Conservation (phyloP, 2,797 vertebrate species). For the Enteromius treurensis region DNA sequence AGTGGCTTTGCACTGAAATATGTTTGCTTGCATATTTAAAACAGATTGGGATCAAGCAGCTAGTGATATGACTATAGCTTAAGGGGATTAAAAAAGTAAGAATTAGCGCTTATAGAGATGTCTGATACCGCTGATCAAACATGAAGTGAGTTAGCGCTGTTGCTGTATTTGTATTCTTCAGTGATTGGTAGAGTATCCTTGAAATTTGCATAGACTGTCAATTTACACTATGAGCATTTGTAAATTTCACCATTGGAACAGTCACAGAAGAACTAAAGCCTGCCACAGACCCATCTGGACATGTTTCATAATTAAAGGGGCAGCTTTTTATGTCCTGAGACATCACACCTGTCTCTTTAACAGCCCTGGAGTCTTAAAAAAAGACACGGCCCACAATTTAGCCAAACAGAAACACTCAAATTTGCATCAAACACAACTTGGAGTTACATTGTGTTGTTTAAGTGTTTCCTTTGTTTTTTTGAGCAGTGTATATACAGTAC, state of each 20-base stretch:
- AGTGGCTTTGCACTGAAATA: constrained; percentile 28
- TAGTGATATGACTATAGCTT: constrained; percentile 13
- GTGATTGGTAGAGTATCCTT: background rate
- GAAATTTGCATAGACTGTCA: constrained; percentile 53
- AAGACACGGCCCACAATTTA: background rate
- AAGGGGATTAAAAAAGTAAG: background rate
- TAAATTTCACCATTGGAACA: constrained; percentile 50
- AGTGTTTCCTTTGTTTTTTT: too few species aligned
- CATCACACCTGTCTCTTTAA: background rate
- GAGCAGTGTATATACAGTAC: too few species aligned
- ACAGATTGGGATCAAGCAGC: background rate
- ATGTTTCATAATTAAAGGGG: constrained; percentile 8
- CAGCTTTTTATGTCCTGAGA: background rate
- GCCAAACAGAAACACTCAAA: background rate
- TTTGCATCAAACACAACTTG: background rate
- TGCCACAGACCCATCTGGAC: constrained; percentile 33
- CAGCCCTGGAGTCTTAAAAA: background rate
- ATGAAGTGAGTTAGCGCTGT: background rate
- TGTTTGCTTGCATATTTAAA: constrained; percentile 19
- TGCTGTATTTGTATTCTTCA: constrained; percentile 23
- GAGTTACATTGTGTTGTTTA: too few species aligned
- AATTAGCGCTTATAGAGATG: background rate
- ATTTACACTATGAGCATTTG: constrained; percentile 9
- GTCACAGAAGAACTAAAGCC: constrained; percentile 15
- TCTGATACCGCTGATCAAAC: constrained; percentile 7